Evolutionary conservation across 2,888 invertebrate species (phyloP).

Genomic region (Auanema sp.): DNA sequence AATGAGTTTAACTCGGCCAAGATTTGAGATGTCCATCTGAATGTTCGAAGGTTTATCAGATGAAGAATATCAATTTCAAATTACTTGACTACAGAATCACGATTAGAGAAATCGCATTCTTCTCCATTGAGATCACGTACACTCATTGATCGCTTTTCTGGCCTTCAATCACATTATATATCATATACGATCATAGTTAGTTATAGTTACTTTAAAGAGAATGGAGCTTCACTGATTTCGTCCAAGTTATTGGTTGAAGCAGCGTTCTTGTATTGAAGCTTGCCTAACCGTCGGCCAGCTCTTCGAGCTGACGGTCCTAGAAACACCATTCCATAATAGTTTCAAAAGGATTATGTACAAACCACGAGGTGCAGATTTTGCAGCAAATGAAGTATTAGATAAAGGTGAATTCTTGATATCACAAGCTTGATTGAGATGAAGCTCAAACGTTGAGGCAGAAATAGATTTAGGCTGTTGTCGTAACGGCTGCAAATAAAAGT

Average conservation of each 20-base stretch:
- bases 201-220: conserved; percentile 6
- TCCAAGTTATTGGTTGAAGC: conserved; percentile 19
- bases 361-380: not conserved
- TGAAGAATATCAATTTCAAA: not conserved
- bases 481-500: no score
- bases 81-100: conserved; percentile 36
- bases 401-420: not conserved
- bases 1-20: conserved; percentile 48
- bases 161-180: conserved; percentile 16
- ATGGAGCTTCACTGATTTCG: conserved; percentile 11
- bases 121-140: conserved; percentile 44
- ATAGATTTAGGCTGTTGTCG: no score
- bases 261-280: conserved; percentile 13
- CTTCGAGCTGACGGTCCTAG: conserved; percentile 19
- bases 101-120: conserved; percentile 41
- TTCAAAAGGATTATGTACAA: not conserved
- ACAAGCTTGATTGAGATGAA: not conserved
- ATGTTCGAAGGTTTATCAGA: conserved; percentile 5
- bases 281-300: conserved; percentile 18
- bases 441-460: no score
- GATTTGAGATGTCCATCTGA: conserved; percentile 50
- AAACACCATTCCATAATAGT: not conserved
- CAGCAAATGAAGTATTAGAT: not conserved
- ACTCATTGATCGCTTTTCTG: conserved; percentile 34
- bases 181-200: not conserved